These are phyloP conservation scores for Porites lutea DNA, from an alignment of 64 coral and sea anemone species.

Conservation along the genomic window DNA sequence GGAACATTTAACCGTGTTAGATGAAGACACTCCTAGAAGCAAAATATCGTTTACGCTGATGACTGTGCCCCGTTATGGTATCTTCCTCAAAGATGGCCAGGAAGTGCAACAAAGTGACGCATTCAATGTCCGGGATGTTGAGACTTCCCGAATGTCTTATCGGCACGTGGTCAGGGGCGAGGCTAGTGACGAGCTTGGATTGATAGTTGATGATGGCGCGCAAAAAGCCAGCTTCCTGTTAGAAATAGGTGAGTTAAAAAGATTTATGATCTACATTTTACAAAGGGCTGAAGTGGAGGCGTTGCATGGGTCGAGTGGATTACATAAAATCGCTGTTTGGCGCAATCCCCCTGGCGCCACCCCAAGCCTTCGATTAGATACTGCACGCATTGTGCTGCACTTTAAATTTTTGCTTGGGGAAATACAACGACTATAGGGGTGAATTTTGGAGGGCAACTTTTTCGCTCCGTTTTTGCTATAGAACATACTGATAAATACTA, in stretches of 20 bases:
- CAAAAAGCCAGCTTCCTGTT: conserved; percentile 48
- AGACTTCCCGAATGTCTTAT: conserved; percentile 54
- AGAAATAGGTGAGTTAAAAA: conserved; percentile 59
- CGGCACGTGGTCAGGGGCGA: conserved; percentile 63
- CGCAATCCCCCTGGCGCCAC: no score
- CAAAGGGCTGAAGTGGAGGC: background rate
- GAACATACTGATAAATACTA: no score
- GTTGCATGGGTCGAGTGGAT: no score
- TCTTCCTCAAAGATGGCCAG: conserved; percentile 50
- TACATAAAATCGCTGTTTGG: no score
- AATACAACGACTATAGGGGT: no score
- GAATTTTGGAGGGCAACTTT: no score
- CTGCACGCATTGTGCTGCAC: no score
- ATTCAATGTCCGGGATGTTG: conserved; percentile 81
- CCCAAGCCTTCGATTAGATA: no score
- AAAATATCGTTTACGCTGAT: conserved; percentile 54
- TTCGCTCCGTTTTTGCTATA: no score
- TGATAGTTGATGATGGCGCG: conserved; percentile 73
- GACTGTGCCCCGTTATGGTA: conserved; percentile 71
- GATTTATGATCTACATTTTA: background rate
- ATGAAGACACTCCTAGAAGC: conserved; percentile 65
- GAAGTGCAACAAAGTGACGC: conserved; percentile 49
- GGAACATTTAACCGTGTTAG: conserved; percentile 39
- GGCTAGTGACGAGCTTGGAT: conserved; percentile 71
- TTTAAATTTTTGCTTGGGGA: no score